Conservation (phyloP, 2,797 vertebrate genomes). For the Pseudopleuronectes americanus region DNA sequence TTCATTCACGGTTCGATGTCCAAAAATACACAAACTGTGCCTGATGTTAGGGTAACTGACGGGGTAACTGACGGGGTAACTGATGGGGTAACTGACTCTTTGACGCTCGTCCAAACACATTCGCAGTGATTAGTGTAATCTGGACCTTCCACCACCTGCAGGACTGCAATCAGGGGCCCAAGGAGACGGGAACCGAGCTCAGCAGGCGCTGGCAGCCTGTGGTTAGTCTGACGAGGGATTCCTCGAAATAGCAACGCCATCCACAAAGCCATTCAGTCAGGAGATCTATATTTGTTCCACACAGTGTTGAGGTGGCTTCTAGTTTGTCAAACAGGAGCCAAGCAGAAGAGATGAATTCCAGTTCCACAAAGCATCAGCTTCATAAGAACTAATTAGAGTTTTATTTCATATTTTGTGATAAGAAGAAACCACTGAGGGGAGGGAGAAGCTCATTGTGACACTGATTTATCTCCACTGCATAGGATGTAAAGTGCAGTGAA, state of each 20-base stretch:
- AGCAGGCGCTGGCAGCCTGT: conserved; percentile 47
- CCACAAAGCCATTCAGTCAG: conserved; percentile 10
- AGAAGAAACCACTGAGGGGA: no score
- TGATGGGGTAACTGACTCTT: conserved; percentile 2
- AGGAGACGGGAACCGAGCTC: conserved; percentile 24
- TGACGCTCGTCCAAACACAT: conserved; percentile 29
- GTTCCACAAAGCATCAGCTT: no score
- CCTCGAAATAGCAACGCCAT: conserved; percentile 59
- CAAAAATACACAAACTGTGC: background rate
- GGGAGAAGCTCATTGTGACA: no score
- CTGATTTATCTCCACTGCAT: no score
- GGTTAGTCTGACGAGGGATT: conserved; percentile 39
- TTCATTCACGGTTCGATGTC: no score
- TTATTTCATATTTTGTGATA: background rate
- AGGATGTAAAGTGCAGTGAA: no score
- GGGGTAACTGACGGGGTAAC: conserved; percentile 12
- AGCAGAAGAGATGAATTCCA: background rate
- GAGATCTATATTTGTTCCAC: background rate
- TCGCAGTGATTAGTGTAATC: conserved; percentile 39
- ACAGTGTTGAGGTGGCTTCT: background rate
- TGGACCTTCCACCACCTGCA: conserved; percentile 39
- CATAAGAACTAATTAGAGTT: no score
- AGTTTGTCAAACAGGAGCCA: background rate
- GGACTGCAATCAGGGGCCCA: conserved; percentile 51
- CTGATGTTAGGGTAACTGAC: conserved; percentile 1